These are phyloP conservation scores for Nansenia antarctica DNA, from an alignment of 2,113 vertebrate species.

Conservation along the genomic window DNA sequence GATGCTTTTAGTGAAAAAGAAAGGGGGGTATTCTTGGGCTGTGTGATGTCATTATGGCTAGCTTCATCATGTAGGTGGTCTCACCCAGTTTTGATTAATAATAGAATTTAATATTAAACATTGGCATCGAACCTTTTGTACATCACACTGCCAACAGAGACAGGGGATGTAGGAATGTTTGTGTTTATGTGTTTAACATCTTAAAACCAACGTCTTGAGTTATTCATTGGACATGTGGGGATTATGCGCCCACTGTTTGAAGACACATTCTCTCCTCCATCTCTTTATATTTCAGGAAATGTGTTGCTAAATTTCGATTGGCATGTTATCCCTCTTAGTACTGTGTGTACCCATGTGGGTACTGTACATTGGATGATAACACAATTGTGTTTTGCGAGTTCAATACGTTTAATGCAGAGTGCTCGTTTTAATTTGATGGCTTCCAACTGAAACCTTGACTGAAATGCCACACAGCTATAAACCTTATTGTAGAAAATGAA, in stretches of 20 bases:
- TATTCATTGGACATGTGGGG: not conserved
- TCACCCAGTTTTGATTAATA: slow-evolving; percentile 60
- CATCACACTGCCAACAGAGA: slow-evolving; percentile 16
- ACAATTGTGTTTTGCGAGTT: slow-evolving; percentile 15
- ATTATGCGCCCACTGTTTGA: slow-evolving; percentile 14
- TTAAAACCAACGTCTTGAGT: slow-evolving; percentile 14
- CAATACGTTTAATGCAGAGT: slow-evolving; percentile 11
- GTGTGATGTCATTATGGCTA: not conserved
- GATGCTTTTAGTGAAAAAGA: slow-evolving; percentile 47
- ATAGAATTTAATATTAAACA: slow-evolving; percentile 42
- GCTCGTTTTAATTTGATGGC: slow-evolving; percentile 13
- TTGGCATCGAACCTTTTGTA: slow-evolving; percentile 27
- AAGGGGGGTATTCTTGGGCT: slow-evolving; percentile 20
- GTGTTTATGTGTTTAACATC: slow-evolving; percentile 22
- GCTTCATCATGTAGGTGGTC: slow-evolving; percentile 44
- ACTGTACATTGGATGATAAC: slow-evolving; percentile 1
- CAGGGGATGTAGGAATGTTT: slow-evolving; percentile 19
- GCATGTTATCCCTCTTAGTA: no score
- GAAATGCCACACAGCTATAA: slow-evolving; percentile 12
- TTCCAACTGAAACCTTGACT: not conserved
- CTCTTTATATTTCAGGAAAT: not conserved
- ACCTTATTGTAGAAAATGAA: slow-evolving; percentile 11
- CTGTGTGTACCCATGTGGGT: not conserved
- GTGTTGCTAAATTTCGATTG: slow-evolving; percentile 9
- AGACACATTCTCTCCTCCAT: not conserved